Evolutionary conservation across 2,888 invertebrate species (phyloP), one percentile per base, ranked within the genome.

Genomic region (Alcis repandata): DNA sequence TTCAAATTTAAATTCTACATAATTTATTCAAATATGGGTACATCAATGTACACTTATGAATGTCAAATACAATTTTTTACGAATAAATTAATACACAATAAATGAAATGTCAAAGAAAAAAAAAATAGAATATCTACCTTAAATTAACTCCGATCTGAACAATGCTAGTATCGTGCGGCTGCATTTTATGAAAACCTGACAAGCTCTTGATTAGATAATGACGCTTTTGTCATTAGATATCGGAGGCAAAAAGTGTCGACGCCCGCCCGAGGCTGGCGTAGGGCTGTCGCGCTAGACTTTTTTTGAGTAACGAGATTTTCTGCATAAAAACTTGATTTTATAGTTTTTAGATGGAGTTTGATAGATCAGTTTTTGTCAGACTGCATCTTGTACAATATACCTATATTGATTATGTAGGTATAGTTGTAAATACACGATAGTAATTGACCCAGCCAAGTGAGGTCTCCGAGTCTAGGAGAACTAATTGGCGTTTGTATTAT

Each of bases 161-260:
- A 49, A 59, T 57, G 15, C 13, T 22, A 54, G 41, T 48, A 40
- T 76, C 74, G 73, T 75, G 69, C 67, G 70, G 75, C 60, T 70
- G 63, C 69, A 71, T 72, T 64, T 71, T 72, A 76, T 75, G 80
- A 87, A 87, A 87, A 86, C 84, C 79, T 70, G 83, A 82, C 82
- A 79, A 82, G 73, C 79, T 70, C 71, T 72, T 86, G 87, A 89
- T 89, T 87, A 86, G 88, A 88, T 89, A 90, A 89, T 89, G 82
- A 88, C 78, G 81, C 84, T 83, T 88, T 89, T 89, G 90, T 90
- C 87, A 86, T 88, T 87, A 87, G 83, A 85, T 84, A 85, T 84
- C 70, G 79, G 79, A 84, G 80, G 87, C 80, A 89, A 89, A 88
- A 89, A 89, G 81, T 85, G 83, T 79, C 66, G 77, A 79, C 64